These are phyloP conservation scores for Reinhardtius hippoglossoides DNA, from an alignment of 2,113 vertebrate species.

Conservation along the genomic window DNA sequence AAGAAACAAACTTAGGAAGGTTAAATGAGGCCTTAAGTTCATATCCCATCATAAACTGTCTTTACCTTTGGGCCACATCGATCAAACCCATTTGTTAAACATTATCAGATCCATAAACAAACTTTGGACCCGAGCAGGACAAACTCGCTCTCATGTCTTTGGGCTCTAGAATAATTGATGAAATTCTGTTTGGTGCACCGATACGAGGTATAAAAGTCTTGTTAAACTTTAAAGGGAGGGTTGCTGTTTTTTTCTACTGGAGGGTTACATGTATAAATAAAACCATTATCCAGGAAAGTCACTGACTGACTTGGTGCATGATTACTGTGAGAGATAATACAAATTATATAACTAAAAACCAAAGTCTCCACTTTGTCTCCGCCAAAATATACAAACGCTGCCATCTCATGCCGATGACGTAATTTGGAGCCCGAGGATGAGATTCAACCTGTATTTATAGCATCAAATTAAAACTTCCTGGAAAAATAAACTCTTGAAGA, in stretches of 20 bases:
- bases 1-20: no score
- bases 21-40: neutral
- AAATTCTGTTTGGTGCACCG: neutral
- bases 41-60: neutral
- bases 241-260: neutral
- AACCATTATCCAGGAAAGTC: no score
- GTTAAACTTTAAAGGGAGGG: neutral
- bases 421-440: no score
- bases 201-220: neutral
- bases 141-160: neutral
- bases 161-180: neutral
- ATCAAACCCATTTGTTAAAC: constrained; percentile 20
- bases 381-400: no score
- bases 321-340: neutral
- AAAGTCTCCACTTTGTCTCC: no score
- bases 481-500: no score
- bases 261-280: no score
- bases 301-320: no score
- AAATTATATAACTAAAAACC: no score
- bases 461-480: no score
- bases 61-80: neutral
- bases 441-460: no score
- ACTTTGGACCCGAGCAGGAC: constrained; percentile 46
- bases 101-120: constrained; percentile 40
- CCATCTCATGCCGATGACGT: no score